Evolutionary conservation across 1,140 invertebrate genomes (phyloP).

Genomic region (Caerostris extrusa): DNA sequence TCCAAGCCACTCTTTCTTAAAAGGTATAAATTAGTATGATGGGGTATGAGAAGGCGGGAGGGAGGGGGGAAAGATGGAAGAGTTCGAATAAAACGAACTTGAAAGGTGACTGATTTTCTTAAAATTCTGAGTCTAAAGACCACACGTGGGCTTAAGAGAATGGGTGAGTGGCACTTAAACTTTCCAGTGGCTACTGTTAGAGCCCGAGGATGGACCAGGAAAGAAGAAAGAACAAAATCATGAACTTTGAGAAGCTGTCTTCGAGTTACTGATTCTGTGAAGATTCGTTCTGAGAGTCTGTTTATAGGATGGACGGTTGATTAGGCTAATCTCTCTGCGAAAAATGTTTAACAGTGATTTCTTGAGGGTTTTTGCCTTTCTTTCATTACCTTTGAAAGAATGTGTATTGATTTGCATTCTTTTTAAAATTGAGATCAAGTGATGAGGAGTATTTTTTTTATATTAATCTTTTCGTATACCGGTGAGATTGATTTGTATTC

Average conservation of each 20-base stretch:
- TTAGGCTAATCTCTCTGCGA: not conserved
- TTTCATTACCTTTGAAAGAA: not conserved
- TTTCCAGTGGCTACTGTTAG: constrained; percentile 46
- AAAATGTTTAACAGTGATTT: not conserved
- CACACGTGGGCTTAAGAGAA: constrained; percentile 56
- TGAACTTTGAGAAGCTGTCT: not conserved
- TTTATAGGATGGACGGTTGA: not conserved
- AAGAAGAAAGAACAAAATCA: not conserved
- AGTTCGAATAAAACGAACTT: not conserved
- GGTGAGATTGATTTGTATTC: too few relatives aligned
- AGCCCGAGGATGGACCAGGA: not conserved
- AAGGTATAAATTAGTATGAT: not conserved
- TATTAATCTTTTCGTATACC: too few relatives aligned
- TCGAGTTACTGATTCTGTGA: not conserved
- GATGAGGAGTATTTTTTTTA: too few relatives aligned
- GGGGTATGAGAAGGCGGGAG: not conserved
- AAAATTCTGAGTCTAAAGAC: constrained; percentile 5
- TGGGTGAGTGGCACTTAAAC: constrained; percentile 70
- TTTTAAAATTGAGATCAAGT: too few relatives aligned
- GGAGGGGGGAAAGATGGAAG: not conserved
- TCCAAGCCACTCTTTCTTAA: not conserved
- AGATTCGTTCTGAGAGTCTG: not conserved
- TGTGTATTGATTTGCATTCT: not conserved
- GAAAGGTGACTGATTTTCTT: constrained; percentile 45
- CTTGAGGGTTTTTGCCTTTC: not conserved